These are phyloP conservation scores for Capreolus pygargus DNA, from an alignment of 2,113 vertebrate genomes.

Conservation along the genomic window DNA sequence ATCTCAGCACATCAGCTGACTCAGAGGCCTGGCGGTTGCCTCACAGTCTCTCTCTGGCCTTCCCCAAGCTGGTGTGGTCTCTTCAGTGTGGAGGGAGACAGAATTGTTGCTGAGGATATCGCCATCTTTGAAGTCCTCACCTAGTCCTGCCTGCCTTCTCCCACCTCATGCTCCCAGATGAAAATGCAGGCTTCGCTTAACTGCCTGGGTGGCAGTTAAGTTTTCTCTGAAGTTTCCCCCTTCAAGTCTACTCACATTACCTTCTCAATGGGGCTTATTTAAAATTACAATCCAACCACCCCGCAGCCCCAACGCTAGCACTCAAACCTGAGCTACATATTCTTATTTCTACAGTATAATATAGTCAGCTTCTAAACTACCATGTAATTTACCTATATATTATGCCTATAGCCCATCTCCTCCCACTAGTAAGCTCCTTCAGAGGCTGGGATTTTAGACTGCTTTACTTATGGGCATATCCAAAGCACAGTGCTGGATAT, in stretches of 20 bases:
- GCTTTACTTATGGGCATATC: neutral
- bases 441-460: neutral
- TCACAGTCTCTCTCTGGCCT: neutral
- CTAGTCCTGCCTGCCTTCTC: neutral
- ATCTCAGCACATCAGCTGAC: slow-evolving; percentile 33
- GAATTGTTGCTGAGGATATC: neutral
- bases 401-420: neutral
- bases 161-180: neutral
- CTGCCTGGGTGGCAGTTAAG: neutral
- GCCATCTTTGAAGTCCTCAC: neutral
- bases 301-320: neutral
- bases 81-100: neutral
- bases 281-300: neutral
- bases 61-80: neutral
- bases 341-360: neutral
- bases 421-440: neutral
- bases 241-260: neutral
- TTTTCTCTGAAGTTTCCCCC: neutral
- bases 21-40: neutral
- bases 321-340: neutral
- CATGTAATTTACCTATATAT: neutral
- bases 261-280: neutral
- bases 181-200: neutral
- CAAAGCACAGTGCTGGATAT: neutral
- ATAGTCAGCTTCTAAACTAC: neutral